Conservation (phyloP, 92 coral and sea anemone species). For the Isaurus tuberculatus region DNA sequence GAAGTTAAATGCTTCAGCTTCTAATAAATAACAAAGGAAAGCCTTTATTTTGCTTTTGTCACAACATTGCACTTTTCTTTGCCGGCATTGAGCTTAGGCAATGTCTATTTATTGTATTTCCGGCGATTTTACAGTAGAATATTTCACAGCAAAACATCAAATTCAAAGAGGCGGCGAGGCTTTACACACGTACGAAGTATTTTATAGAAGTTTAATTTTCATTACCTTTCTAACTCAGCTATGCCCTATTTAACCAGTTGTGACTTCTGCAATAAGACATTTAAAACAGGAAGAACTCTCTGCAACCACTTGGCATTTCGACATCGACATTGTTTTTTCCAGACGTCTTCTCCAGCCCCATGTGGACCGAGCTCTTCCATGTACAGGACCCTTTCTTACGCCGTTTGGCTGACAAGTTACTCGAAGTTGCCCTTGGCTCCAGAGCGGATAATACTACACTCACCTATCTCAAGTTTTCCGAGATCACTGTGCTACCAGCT, state of each 20-base stretch:
- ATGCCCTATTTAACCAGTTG: conserved; percentile 46
- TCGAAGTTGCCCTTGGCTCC: background rate
- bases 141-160: background rate
- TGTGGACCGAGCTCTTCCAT: background rate
- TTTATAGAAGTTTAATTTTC: background rate
- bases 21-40: background rate
- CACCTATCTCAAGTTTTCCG: background rate
- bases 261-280: conserved; percentile 46
- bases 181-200: conserved; percentile 13
- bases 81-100: conserved; percentile 39
- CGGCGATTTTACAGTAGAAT: background rate
- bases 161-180: background rate
- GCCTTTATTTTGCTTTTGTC: background rate
- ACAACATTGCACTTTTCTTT: conserved; percentile 30
- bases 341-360: no score
- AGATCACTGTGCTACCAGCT: background rate
- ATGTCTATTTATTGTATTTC: background rate
- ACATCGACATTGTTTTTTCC: background rate
- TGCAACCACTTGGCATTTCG: conserved; percentile 29
- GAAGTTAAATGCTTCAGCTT: background rate
- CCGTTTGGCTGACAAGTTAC: background rate
- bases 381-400: background rate
- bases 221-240: conserved; percentile 3
- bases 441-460: background rate
- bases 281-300: conserved; percentile 58